Base-by-base conservation (phyloP, 2,888 invertebrate species). In the Drosophila demipolita region DNA sequence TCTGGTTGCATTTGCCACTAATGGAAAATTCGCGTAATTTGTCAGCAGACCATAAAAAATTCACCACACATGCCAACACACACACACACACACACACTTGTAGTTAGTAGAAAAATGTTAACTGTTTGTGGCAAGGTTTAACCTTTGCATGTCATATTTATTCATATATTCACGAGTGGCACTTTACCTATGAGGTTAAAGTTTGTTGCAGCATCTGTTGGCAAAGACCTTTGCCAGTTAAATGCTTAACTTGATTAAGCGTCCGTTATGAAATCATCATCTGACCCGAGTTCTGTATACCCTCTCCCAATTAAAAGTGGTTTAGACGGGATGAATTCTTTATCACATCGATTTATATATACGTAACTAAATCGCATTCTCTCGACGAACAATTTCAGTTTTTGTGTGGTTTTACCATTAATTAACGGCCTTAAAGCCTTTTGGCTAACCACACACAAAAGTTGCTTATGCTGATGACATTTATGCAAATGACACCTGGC, bases 31-130 rank as follows among this genome's bases (percentile, higher is more conserved):
- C 73, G 69, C 77, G 82, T 83, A 86, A 86, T 87, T 85, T 86
- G 86, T 80, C 88, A 85, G 82, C 86, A 88, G 88, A 83, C 86
- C 82, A 80, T 82, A 80, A 86, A 84, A 84, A 86, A 71, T 72
- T 33, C 50, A 53, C 64, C 40, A 36, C 17, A 52, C 32, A 66
- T 40, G 66, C 1, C 50, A 53, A 68, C 40, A 36, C 17, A 52
- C 32, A 66, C 48, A 68, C 1, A 20, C 35, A 55, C 15, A 63
- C 26, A 29, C 12, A 52, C 33, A 67, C 42, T 68, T 80, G 80
- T 80, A 81, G 75, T 67, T 73, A 67, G 76, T 62, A 75, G 69
- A 83, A 79, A 84, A 79, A 83, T 79, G 73, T 79, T 77, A 73
- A 75, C 77, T 82, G 78, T 76, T 78, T 81, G 64, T 29, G 52